These are phyloP conservation scores for human (Homo sapiens) DNA, from an alignment of 2,113 vertebrate genomes.

Conservation along the genomic window DNA sequence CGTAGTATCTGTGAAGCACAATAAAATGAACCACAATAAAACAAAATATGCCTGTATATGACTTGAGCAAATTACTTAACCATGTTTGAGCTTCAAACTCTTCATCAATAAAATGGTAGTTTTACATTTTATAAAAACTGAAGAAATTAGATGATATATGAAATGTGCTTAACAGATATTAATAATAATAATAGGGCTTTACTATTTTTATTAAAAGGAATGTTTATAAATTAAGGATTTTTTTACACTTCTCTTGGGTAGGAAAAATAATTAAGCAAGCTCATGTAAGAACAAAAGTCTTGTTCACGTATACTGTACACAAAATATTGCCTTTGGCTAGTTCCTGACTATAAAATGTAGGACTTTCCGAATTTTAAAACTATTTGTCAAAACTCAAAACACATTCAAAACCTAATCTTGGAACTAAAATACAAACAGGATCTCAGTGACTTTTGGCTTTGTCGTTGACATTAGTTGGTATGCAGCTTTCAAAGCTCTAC, in stretches of 20 bases:
- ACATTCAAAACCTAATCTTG: neutral
- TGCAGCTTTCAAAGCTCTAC: neutral
- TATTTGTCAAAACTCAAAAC: constrained; percentile 37
- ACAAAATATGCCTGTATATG: neutral
- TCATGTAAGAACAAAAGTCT: constrained; percentile 20
- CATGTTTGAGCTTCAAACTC: neutral
- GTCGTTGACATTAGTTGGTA: neutral
- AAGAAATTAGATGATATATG: constrained; percentile 3
- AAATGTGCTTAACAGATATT: constrained; percentile 8
- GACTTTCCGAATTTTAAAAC: constrained; percentile 29
- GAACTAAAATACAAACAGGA: constrained; percentile 33
- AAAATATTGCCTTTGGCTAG: neutral
- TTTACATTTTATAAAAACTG: constrained; percentile 12
- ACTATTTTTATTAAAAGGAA: constrained; percentile 31
- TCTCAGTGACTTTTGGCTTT: neutral
- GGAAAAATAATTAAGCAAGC: constrained; percentile 16
- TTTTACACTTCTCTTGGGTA: neutral
- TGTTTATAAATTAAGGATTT: neutral
- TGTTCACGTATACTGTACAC: neutral
- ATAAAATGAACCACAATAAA: neutral
- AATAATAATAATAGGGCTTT: neutral
- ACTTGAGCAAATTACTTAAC: constrained; percentile 14
- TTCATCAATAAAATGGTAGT: constrained; percentile 20
- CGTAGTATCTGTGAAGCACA: neutral
- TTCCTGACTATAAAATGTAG: neutral